Conservation (phyloP, 2,888 invertebrate species). For the Eumerus sabulonum region DNA sequence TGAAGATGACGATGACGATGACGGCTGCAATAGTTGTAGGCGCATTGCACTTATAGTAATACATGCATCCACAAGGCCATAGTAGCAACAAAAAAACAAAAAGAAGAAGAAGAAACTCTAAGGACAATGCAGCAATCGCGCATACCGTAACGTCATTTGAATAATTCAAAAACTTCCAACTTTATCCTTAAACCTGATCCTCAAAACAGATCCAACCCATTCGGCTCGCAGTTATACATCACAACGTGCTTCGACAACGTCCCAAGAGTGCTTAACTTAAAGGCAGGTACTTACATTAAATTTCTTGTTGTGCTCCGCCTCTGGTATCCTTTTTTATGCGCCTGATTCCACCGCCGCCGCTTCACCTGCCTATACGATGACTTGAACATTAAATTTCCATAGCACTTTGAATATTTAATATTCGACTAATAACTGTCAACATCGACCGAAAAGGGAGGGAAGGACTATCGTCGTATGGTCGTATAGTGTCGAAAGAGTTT, state of each 20-base stretch:
- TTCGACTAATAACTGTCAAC: constrained; percentile 68
- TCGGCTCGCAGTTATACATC: constrained; percentile 10
- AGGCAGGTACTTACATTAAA: constrained; percentile 58
- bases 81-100: constrained; percentile 16
- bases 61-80: constrained; percentile 47
- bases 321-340: constrained; percentile 58
- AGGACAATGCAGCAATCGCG: constrained; percentile 55
- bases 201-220: constrained; percentile 16
- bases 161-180: constrained; percentile 53
- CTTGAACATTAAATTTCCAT: constrained; percentile 67
- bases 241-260: constrained; percentile 30
- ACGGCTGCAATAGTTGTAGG: constrained; percentile 51
- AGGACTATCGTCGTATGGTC: too few relatives aligned
- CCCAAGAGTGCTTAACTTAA: constrained; percentile 46
- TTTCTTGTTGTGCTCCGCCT: constrained; percentile 59
- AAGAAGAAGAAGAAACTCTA: constrained; percentile 47
- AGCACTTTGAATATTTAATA: constrained; percentile 62
- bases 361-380: constrained; percentile 17
- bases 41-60: constrained; percentile 54
- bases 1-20: constrained; percentile 24
- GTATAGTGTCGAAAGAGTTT: not conserved
- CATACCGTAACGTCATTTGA: constrained; percentile 20
- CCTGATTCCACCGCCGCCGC: constrained; percentile 53
- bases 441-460: constrained; percentile 32
- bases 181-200: constrained; percentile 18